These are phyloP conservation scores for Exephanes ischioxanthus DNA, from an alignment of 2,888 invertebrate species.

Conservation along the genomic window DNA sequence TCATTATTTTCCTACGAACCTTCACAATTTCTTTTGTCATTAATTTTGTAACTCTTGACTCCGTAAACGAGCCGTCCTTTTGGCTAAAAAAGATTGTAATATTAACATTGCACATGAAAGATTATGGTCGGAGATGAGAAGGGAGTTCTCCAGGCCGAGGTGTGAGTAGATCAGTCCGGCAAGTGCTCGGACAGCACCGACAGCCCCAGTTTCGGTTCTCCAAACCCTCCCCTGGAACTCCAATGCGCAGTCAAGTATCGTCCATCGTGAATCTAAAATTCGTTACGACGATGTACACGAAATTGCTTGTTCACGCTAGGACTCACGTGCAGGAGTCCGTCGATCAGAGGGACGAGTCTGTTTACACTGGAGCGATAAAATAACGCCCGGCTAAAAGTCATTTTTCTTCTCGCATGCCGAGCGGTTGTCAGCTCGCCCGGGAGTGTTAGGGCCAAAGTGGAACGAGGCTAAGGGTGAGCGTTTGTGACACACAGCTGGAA, in stretches of 20 bases:
- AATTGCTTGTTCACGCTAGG: constrained; percentile 38
- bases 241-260: background rate
- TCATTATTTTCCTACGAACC: too few species aligned
- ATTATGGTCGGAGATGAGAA: background rate
- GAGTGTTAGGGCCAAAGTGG: constrained; percentile 4
- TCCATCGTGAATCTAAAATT: constrained; percentile 17
- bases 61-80: background rate
- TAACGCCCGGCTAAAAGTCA: constrained; percentile 58
- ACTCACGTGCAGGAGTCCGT: constrained; percentile 4
- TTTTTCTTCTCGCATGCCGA: constrained; percentile 69
- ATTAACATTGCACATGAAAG: background rate
- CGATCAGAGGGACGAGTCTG: constrained; percentile 25
- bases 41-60: background rate
- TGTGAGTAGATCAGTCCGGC: background rate
- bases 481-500: constrained; percentile 7
- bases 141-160: background rate
- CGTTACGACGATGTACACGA: constrained; percentile 17
- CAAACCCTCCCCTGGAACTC: background rate
- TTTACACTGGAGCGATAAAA: constrained; percentile 65
- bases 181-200: background rate
- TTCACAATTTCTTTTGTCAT: background rate
- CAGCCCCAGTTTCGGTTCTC: background rate
- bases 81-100: background rate
- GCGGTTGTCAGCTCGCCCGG: constrained; percentile 21
- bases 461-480: background rate